Evolutionary conservation across 2,888 invertebrate genomes (phyloP), one percentile per base, ranked within the genome.

Genomic region (Drosophila trichaetosa): DNA sequence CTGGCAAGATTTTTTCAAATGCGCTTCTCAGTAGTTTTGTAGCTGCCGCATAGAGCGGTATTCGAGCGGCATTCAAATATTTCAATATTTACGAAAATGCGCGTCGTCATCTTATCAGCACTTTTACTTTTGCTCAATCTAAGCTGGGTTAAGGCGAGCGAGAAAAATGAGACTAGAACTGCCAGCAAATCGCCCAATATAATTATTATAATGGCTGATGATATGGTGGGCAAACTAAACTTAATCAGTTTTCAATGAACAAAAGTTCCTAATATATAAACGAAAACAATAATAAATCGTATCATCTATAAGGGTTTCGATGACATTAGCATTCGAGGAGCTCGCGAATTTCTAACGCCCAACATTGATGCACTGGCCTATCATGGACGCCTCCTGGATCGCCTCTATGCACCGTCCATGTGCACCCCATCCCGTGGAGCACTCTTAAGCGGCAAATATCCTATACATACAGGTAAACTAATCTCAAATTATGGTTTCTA

Each of bases 261-360:
- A 31, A 1, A 24, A 51, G n/a, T 58, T 58, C 61, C 10, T 58
- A 29, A 54, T 27, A 33, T 7, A 52, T 24, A 29, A 34, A 36
- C 33, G 4, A 34, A 11, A 38, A 46, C 11, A 56, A 56, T 38
- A 6, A 34, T 10, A 27, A 42, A 18, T 29, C 10, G n/a, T 21
- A 38, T 24, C 2, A 24, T 24, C 21, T 46, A 16, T 24, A 53
- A 98, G 98, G 98, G 98, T 13, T 98, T 97, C 96, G 97, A 98
- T 91, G 98, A 98, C 92, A 96, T 98, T 7, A 96, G 98, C 61
- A 98, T 97, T 91, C 98, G 98, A 87, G 98, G 98, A 0, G 96
- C 96, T 1, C 94, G 96, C 80, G 97, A 98, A 93, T 97, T 98
- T 83, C 95, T 96, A 52, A 98, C 98, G 0, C 98, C 98, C 1